Percentiles rank a stretch among this genome's conserved stretches.
Conservation (phyloP, 2,797 vertebrate species). For the Acropternis orthonyx region DNA sequence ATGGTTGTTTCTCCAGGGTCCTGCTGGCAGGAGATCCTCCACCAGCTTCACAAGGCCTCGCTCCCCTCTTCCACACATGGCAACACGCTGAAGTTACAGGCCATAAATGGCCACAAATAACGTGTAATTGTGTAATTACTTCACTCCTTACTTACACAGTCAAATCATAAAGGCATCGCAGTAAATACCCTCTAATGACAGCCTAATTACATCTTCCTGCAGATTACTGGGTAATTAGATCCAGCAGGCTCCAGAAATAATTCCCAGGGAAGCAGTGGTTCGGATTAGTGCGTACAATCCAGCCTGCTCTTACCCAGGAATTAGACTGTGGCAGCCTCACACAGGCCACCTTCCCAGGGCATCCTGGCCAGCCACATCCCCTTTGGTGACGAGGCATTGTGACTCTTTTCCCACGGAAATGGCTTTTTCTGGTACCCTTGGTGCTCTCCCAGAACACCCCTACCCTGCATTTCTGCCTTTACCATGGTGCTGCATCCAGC, state of each 20-base stretch:
- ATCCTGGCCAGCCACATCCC: fast-evolving
- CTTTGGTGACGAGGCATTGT: fast-evolving
- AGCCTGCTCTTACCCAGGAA: conserved; percentile 2
- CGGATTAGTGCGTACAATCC: conserved; percentile 55
- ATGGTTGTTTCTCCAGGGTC: not conserved
- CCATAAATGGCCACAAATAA: conserved; percentile 65
- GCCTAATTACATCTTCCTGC: conserved; percentile 73
- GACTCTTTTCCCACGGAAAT: not conserved
- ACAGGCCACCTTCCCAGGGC: not conserved
- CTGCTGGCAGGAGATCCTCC: not conserved
- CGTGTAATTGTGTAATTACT: conserved; percentile 62
- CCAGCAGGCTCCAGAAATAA: conserved; percentile 71
- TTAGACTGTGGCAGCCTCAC: not conserved
- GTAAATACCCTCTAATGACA: conserved; percentile 69
- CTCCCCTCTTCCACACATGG: conserved; percentile 18
- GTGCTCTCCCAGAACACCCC: not conserved
- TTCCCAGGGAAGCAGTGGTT: conserved; percentile 60
- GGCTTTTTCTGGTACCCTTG: not conserved
- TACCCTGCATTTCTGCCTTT: not conserved
- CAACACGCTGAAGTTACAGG: conserved; percentile 41
- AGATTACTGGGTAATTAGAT: conserved; percentile 73
- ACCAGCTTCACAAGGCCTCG: fast-evolving
- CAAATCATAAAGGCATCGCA: conserved; percentile 65
- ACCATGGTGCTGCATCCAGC: fast-evolving
- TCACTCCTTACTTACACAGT: conserved; percentile 62